Percentiles rank a stretch among this genome's conserved stretches.
These are phyloP conservation scores for Hoplias malabaricus DNA, from an alignment of 2,113 vertebrate species.

Conservation along the genomic window DNA sequence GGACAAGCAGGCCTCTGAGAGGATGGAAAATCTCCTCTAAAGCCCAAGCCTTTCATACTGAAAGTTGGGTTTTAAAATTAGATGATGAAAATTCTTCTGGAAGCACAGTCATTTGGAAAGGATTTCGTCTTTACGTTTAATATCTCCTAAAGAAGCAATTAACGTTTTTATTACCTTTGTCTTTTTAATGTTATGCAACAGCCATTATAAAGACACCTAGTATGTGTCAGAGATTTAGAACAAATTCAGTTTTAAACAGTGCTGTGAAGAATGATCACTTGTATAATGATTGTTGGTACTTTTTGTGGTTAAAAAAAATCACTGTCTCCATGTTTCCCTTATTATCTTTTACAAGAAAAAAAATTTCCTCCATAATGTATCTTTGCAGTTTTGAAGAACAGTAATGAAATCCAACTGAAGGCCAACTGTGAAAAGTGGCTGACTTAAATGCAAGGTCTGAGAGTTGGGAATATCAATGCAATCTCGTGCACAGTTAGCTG, in stretches of 20 bases:
- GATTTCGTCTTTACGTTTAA: too few species aligned
- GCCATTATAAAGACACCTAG: too few species aligned
- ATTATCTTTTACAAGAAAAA: too few species aligned
- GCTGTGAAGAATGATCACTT: too few species aligned
- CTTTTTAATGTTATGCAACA: background rate
- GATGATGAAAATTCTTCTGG: background rate
- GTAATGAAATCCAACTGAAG: slow-evolving; percentile 21
- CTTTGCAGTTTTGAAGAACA: background rate
- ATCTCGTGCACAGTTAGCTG: slow-evolving; percentile 3
- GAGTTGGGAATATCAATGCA: slow-evolving; percentile 11
- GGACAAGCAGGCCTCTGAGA: background rate
- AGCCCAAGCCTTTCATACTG: background rate
- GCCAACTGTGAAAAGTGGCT: background rate
- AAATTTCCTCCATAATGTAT: too few species aligned
- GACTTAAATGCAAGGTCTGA: slow-evolving; percentile 17
- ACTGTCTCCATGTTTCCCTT: too few species aligned
- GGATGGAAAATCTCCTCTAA: background rate
- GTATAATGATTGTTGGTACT: too few species aligned
- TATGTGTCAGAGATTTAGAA: too few species aligned
- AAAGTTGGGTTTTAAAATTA: background rate
- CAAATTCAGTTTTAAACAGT: too few species aligned
- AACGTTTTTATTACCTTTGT: background rate
- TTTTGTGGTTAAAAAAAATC: too few species aligned
- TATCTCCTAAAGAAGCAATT: too few species aligned
- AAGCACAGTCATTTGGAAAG: background rate